These are phyloP conservation scores for Spinus pinus DNA, from an alignment of 2,797 vertebrate species.

Conservation along the genomic window DNA sequence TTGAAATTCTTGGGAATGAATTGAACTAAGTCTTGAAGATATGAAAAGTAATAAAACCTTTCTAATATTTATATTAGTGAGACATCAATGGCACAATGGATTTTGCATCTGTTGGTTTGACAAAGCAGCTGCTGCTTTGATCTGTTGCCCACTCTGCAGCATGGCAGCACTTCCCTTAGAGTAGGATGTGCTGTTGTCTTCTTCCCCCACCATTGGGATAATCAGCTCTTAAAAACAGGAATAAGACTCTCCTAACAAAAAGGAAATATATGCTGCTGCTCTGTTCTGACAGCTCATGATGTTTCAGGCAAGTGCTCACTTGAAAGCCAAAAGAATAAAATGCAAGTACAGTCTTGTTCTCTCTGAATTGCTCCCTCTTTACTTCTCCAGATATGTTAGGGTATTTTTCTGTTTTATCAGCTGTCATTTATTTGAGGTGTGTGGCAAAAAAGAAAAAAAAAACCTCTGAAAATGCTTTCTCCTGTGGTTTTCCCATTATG, in stretches of 20 bases:
- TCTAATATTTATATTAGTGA: background rate
- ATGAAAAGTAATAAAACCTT: background rate
- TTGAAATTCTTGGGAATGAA: background rate
- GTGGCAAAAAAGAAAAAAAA: background rate
- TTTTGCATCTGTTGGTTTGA: background rate
- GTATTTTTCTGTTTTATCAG: background rate
- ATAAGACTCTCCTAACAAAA: background rate
- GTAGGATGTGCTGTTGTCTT: background rate
- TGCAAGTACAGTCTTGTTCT: background rate
- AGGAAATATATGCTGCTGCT: background rate
- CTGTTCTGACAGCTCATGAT: background rate
- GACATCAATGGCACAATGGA: background rate
- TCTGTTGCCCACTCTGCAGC: background rate
- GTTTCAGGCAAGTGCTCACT: background rate
- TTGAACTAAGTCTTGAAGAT: background rate
- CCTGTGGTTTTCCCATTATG: rapidly evolving
- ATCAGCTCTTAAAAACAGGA: background rate
- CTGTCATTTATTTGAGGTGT: background rate
- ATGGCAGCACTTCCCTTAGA: background rate
- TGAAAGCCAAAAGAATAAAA: background rate
- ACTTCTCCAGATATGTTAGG: background rate
- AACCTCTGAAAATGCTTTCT: background rate
- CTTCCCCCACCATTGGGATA: background rate
- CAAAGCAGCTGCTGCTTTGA: background rate
- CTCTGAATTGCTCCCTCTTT: background rate